Percentiles rank a stretch among this genome's conserved stretches.
These are phyloP conservation scores for Streblospio benedicti DNA, from an alignment of 1,140 invertebrate genomes.

Conservation along the genomic window DNA sequence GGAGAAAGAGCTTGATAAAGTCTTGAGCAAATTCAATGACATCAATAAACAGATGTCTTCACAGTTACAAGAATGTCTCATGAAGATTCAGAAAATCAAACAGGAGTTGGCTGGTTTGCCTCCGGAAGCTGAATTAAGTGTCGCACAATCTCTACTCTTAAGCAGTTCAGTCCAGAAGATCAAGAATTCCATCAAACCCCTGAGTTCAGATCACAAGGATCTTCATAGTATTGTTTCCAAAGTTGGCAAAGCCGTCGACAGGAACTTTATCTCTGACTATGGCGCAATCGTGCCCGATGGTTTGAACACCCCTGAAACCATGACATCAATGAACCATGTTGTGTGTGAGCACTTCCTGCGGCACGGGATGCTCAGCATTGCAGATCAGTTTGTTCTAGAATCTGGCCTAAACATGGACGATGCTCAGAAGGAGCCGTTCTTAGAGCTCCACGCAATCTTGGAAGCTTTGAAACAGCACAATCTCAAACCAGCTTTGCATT, in stretches of 20 bases:
- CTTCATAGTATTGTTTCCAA: constrained; percentile 85
- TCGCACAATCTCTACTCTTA: constrained; percentile 35
- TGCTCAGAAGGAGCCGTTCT: constrained; percentile 69
- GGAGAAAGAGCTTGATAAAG: constrained; percentile 86
- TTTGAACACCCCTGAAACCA: constrained; percentile 69
- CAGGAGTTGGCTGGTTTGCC: too few relatives aligned
- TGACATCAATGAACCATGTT: constrained; percentile 80
- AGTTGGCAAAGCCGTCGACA: constrained; percentile 94
- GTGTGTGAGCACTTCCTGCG: constrained; percentile 92
- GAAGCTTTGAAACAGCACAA: constrained; percentile 69
- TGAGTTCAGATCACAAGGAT: constrained; percentile 57
- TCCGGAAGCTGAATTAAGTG: too few relatives aligned
- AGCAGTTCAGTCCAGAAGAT: constrained; percentile 37
- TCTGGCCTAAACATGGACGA: constrained; percentile 61
- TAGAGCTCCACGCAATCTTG: constrained; percentile 74
- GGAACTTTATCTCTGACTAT: constrained; percentile 87
- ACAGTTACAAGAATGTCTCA: constrained; percentile 62
- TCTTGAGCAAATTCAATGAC: constrained; percentile 57
- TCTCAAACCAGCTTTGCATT: constrained; percentile 64
- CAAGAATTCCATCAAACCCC: constrained; percentile 32
- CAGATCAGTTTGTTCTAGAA: constrained; percentile 76
- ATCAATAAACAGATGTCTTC: constrained; percentile 76
- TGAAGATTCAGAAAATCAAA: constrained; percentile 66
- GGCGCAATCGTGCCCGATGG: constrained; percentile 75
- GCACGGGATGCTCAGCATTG: constrained; percentile 83